Percentiles rank a stretch among this genome's conserved stretches.
These are phyloP conservation scores for Galemys pyrenaicus DNA, from an alignment of 2,113 vertebrate genomes.

Conservation along the genomic window DNA sequence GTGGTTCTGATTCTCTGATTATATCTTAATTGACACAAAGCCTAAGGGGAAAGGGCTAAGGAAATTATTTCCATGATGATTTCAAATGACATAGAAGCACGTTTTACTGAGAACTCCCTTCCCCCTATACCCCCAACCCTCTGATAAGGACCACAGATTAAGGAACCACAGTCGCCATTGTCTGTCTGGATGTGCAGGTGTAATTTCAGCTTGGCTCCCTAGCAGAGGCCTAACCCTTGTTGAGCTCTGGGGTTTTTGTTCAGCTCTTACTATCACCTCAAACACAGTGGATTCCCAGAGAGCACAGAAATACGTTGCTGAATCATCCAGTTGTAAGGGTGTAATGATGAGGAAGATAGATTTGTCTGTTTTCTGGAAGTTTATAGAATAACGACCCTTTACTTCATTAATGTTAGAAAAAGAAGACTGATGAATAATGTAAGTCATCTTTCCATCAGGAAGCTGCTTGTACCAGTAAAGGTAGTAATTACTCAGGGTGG, in stretches of 20 bases:
- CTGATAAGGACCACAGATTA: background rate
- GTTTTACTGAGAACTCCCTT: constrained; percentile 21
- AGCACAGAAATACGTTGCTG: constrained; percentile 41
- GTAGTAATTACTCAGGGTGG: too few species aligned
- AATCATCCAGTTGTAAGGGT: background rate
- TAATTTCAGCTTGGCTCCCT: background rate
- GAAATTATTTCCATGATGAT: background rate
- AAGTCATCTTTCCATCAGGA: background rate
- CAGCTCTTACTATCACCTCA: background rate
- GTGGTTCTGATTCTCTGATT: background rate
- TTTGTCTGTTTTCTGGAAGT: background rate
- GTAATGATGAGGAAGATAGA: background rate
- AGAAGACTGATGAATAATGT: background rate
- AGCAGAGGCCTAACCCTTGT: background rate
- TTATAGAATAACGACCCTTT: background rate
- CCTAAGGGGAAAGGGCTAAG: background rate
- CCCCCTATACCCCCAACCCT: too few species aligned
- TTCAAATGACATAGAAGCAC: background rate
- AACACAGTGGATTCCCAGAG: background rate
- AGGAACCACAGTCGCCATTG: background rate
- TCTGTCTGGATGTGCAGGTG: background rate
- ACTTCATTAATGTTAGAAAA: fast-evolving
- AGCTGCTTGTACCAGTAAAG: constrained; percentile 39
- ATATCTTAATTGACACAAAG: background rate
- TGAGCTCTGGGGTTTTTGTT: constrained; percentile 25